Evolutionary conservation across 2,888 invertebrate species (phyloP).

Genomic region (Lacanobia wlatinum): DNA sequence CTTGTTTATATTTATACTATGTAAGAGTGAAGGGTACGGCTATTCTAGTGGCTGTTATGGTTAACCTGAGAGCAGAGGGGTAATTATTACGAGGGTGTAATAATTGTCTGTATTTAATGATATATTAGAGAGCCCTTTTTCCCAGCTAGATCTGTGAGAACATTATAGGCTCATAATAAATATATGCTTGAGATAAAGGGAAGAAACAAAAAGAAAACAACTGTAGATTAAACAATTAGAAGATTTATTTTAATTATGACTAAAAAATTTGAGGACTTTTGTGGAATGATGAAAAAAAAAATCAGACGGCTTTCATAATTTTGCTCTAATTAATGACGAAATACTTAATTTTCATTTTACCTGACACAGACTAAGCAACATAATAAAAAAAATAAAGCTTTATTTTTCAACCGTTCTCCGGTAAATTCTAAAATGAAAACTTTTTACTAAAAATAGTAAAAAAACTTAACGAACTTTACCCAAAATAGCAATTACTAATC

Average conservation of each 20-base stretch:
- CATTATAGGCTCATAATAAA: too few species aligned
- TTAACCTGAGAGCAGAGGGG: constrained; percentile 38
- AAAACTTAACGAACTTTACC: background rate
- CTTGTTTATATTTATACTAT: constrained; percentile 74
- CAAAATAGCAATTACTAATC: constrained; percentile 21
- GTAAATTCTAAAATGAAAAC: background rate
- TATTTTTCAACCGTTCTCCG: background rate
- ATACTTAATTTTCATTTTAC: background rate
- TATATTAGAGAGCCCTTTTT: too few species aligned
- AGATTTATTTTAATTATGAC: too few species aligned
- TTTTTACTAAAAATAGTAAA: background rate
- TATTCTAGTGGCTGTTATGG: constrained; percentile 64
- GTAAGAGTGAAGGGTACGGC: constrained; percentile 58
- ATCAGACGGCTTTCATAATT: background rate
- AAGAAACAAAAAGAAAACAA: too few species aligned
- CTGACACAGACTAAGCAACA: background rate
- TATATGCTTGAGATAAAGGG: too few species aligned
- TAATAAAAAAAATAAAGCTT: background rate
- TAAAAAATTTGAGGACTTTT: too few species aligned
- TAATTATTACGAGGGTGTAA: constrained; percentile 34
- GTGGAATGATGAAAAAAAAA: background rate
- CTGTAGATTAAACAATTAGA: too few species aligned
- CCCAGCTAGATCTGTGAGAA: too few species aligned
- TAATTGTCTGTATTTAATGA: background rate
- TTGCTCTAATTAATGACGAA: background rate